Conservation (phyloP, 2,888 invertebrate species). For the Luperina testacea region DNA sequence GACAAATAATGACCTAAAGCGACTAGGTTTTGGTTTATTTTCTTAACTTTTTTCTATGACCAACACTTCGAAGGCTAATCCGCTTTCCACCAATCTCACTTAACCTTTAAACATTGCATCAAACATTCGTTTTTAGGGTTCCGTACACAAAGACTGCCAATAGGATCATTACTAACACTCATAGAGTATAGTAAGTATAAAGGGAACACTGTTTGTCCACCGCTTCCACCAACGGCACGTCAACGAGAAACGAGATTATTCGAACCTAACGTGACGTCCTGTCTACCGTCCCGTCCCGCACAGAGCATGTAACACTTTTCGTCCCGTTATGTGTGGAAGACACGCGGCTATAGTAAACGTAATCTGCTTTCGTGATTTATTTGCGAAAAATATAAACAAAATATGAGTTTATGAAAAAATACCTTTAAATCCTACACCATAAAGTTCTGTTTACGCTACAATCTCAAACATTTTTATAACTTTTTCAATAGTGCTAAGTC, state of each 20-base stretch:
- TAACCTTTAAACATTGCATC: slow-evolving; percentile 46
- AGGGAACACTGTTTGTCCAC: neutral
- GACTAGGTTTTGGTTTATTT: slow-evolving; percentile 16
- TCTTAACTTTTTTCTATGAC: slow-evolving; percentile 22
- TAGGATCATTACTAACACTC: no score
- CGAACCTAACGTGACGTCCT: neutral
- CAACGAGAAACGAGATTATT: neutral
- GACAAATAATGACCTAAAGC: slow-evolving; percentile 14
- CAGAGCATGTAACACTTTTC: no score
- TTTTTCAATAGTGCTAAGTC: no score
- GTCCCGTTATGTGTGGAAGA: neutral
- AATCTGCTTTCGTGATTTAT: no score
- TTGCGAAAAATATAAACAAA: no score
- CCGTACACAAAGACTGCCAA: neutral
- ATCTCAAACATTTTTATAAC: no score
- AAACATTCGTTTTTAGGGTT: slow-evolving; percentile 1
- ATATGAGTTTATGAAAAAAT: no score
- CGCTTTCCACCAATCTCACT: slow-evolving; percentile 39
- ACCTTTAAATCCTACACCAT: no score
- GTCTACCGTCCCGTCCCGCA: neutral
- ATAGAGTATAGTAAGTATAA: no score
- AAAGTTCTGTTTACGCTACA: no score
- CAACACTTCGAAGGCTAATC: slow-evolving; percentile 37
- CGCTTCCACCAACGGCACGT: neutral
- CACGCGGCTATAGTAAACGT: neutral